Evolutionary conservation across 1,140 invertebrate genomes (phyloP).

Genomic region (Adoxophyes honmai): DNA sequence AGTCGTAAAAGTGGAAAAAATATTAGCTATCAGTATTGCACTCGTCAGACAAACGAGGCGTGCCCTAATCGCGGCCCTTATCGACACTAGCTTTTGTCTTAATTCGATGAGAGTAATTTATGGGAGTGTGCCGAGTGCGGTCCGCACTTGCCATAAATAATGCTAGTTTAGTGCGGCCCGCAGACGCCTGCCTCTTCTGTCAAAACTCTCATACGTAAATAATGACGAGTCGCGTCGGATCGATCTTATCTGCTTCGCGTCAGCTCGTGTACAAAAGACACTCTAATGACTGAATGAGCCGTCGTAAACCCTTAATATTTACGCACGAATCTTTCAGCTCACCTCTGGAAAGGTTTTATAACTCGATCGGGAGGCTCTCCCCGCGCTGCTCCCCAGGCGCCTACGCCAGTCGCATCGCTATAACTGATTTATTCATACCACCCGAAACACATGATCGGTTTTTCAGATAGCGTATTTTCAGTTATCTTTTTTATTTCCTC

Average conservation of each 20-base stretch:
- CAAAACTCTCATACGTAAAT: slow-evolving; percentile 70
- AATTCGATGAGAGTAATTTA: slow-evolving; percentile 69
- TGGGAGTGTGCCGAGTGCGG: slow-evolving; percentile 33
- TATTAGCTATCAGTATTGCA: slow-evolving; percentile 55
- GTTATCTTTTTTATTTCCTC: slow-evolving; percentile 37
- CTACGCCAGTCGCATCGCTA: slow-evolving; percentile 54
- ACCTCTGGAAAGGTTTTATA: slow-evolving; percentile 67
- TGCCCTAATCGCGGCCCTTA: slow-evolving; percentile 57
- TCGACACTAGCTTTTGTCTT: slow-evolving; percentile 66
- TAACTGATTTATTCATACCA: slow-evolving; percentile 73
- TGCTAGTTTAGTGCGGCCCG: slow-evolving; percentile 52
- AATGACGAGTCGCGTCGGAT: slow-evolving; percentile 50
- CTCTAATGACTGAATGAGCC: slow-evolving; percentile 68
- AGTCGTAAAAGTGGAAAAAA: slow-evolving; percentile 57
- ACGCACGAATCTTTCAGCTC: slow-evolving; percentile 62
- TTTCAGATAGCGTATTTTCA: slow-evolving; percentile 51
- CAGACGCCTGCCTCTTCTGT: slow-evolving; percentile 40
- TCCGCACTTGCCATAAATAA: slow-evolving; percentile 62
- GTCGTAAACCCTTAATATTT: slow-evolving; percentile 70
- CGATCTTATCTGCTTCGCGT: slow-evolving; percentile 59
- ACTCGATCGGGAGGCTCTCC: slow-evolving; percentile 42
- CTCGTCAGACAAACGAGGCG: slow-evolving; percentile 53
- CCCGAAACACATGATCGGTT: slow-evolving; percentile 68
- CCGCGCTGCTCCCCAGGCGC: slow-evolving; percentile 44
- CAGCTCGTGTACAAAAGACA: slow-evolving; percentile 66